Conservation (phyloP, 1,140 invertebrate species). For the Lordiphosa stackelbergi region DNA sequence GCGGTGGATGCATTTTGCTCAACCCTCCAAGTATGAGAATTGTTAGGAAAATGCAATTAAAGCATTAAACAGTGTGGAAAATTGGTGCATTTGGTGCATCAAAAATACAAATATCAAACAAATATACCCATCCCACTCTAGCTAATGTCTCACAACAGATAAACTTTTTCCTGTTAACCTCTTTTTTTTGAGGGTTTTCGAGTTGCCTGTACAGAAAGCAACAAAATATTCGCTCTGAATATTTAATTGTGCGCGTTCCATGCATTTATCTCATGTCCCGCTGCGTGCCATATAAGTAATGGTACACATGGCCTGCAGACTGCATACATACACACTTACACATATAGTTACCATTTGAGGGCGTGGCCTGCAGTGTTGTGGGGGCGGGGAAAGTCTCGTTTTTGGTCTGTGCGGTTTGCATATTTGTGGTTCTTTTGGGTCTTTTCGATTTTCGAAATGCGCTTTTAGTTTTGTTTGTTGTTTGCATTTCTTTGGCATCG, state of each 20-base stretch:
- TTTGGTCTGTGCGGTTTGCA: constrained; percentile 52
- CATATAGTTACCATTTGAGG: constrained; percentile 1
- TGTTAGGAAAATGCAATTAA: constrained; percentile 49
- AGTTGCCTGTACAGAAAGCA: constrained; percentile 12
- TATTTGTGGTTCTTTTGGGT: constrained; percentile 60
- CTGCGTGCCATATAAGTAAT: constrained; percentile 15
- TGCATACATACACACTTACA: neutral
- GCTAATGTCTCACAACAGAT: neutral
- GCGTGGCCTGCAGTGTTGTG: constrained; percentile 2
- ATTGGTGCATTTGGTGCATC: constrained; percentile 16
- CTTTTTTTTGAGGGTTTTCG: constrained; percentile 16
- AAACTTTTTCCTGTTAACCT: constrained; percentile 42
- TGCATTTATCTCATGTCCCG: constrained; percentile 47
- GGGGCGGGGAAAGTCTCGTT: constrained; percentile 32
- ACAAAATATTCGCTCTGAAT: constrained; percentile 67
- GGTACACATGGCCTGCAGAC: neutral
- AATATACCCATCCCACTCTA: neutral
- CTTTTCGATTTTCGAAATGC: constrained; percentile 69
- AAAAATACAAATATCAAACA: too few species aligned
- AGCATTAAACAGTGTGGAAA: constrained; percentile 46
- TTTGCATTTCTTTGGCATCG: constrained; percentile 56
- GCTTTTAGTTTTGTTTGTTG: constrained; percentile 59
- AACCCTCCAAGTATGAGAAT: constrained; percentile 2
- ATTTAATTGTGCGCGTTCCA: constrained; percentile 66
- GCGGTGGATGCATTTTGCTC: neutral